Percentiles rank a stretch among this genome's conserved stretches.
These are phyloP conservation scores for Sepioteuthis lessoniana DNA, from an alignment of 2,888 invertebrate species.

Conservation along the genomic window DNA sequence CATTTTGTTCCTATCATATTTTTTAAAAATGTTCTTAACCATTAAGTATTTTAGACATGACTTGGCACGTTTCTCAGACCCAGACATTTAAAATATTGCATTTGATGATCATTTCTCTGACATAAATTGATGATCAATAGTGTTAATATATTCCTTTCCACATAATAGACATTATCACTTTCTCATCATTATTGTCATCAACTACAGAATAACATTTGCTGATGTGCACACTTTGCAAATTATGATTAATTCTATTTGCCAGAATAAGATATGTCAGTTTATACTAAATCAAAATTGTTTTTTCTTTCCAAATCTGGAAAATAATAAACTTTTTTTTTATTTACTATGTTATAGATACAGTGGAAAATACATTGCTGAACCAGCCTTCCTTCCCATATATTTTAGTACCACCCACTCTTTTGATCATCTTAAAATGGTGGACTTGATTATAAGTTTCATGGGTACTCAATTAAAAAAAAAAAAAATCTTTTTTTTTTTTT, in stretches of 20 bases:
- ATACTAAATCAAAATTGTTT: neutral
- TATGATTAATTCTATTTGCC: neutral
- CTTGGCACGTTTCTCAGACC: conserved; percentile 33
- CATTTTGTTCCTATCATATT: neutral
- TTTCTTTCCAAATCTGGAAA: too few relatives aligned
- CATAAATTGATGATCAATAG: neutral
- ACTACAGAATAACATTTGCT: neutral
- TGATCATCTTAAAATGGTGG: too few relatives aligned
- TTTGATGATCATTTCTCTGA: neutral
- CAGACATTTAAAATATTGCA: neutral
- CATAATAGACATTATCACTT: neutral
- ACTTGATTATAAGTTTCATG: neutral
- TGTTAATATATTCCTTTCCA: too few relatives aligned
- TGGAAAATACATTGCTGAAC: neutral
- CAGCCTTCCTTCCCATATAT: neutral
- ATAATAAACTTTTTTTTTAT: too few relatives aligned
- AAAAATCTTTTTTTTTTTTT: neutral
- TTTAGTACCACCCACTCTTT: neutral
- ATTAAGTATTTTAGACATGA: neutral
- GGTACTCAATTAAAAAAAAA: neutral
- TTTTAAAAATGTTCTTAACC: neutral
- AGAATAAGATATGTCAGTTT: neutral
- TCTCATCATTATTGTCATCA: neutral
- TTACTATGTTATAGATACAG: neutral
- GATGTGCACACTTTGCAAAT: neutral